Evolutionary conservation across 2,113 vertebrate genomes (phyloP), one percentile per base, ranked within the genome.

Genomic region (Synchiropus splendidus): DNA sequence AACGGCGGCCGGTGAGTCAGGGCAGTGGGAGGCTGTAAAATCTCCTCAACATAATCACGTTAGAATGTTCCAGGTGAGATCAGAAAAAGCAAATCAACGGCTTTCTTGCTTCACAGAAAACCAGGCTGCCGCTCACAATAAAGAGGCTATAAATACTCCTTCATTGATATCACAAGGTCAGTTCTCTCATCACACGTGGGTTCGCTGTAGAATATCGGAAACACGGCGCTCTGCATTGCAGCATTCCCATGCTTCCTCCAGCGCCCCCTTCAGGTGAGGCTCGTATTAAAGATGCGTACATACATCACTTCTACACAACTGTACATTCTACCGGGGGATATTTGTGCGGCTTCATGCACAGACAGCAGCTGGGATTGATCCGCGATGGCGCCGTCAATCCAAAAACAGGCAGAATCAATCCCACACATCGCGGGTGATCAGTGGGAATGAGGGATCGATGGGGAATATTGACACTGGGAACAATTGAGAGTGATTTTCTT

Each of bases 381-480:
- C 55, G 48, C 21, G 39, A 69, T 43, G 43, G 67, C 5, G 52
- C 52, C 45, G 66, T 70, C 69, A 65, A 75, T 69, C 67, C 43
- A 52, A 36, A 42, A 27, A 27, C 21, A 51, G 44, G 52, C 59
- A n/a, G 45, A 71, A 78, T 77, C 75, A 70, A 65, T 79, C 66
- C 16, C 63, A 72, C 51, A 59, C 55, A 57, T 66, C 52, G 72
- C 31, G 52, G 55, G 64, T 78, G 64, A 78, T 82, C 71, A 77
- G 64, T 41, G 57, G 65, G 47, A 76, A 79, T 61, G 74, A 77
- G 57, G 67, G 76, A 76, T 79, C 78, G 59, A 66, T 79, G 48
- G 18, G 38, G 38, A 39, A 57, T 48, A 80, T 70, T 51, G 64
- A 77, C 61, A 64, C 55, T 56, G 17, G 39, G 59, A 54, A 60